These are phyloP conservation scores for Spondyliosoma cantharus DNA, from an alignment of 2,797 vertebrate genomes.

Conservation along the genomic window DNA sequence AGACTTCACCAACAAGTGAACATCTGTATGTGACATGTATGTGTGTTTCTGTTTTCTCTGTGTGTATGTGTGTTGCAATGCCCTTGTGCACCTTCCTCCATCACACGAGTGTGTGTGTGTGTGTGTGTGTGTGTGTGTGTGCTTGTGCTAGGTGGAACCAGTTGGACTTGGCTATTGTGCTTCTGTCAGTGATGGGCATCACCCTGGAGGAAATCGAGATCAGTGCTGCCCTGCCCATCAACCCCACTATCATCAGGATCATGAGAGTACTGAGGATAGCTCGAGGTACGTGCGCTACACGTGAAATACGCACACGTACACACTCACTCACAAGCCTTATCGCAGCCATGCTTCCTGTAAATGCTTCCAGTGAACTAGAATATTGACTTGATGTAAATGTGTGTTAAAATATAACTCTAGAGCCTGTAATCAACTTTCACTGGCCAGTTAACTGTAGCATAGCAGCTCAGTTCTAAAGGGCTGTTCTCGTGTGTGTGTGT, in stretches of 20 bases:
- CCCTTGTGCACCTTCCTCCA: conserved; percentile 9
- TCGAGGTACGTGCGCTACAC: conserved; percentile 82
- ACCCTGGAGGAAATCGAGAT: conserved; percentile 97
- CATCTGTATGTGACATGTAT: background rate
- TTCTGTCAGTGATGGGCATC: conserved; percentile 97
- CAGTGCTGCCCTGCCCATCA: conserved; percentile 95
- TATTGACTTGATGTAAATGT: conserved; percentile 10
- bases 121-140: conserved; percentile 11
- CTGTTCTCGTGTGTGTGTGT: background rate
- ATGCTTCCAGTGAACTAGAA: background rate
- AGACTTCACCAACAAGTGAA: background rate
- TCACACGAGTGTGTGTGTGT: conserved; percentile 19
- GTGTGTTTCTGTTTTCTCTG: background rate
- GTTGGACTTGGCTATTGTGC: conserved; percentile 95
- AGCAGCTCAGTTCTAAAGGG: conserved; percentile 4
- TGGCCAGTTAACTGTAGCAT: conserved; percentile 19
- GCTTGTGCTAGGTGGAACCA: conserved; percentile 92
- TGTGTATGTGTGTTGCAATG: background rate
- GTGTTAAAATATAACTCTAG: conserved; percentile 12
- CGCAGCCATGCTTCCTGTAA: background rate
- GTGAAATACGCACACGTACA: conserved; percentile 3
- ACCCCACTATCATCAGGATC: conserved; percentile 97
- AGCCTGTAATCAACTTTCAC: conserved; percentile 10
- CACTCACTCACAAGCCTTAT: background rate
- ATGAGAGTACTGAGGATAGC: conserved; percentile 97